A percentile compares a stretch with the other conserved stretches of the same genome.
phyloP scores from a whole-genome alignment of 2,113 vertebrate genomes.

The Clarias magur region DNA sequence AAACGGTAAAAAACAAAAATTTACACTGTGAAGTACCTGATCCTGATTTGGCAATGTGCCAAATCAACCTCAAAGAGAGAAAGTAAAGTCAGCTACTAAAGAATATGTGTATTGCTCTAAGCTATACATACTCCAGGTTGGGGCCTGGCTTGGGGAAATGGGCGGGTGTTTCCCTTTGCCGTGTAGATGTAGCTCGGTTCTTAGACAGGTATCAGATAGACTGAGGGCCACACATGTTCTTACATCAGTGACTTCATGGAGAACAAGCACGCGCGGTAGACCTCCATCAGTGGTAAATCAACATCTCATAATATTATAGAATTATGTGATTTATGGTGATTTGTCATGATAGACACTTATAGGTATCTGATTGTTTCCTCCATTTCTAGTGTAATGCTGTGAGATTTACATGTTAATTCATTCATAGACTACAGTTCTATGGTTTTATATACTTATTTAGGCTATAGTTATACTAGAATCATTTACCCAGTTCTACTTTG shows the following conservation, averaged over 20 bases:
- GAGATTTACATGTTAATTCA: background rate
- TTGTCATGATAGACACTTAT: background rate
- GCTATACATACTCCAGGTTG: background rate
- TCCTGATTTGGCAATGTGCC: background rate
- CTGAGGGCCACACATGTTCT: slow-evolving; percentile 1
- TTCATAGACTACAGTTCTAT: background rate
- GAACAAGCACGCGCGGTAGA: slow-evolving; percentile 22
- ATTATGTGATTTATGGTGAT: background rate
- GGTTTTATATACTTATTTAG: background rate
- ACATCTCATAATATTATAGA: slow-evolving; percentile 7
- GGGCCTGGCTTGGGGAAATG: background rate
- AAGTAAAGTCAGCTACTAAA: background rate
- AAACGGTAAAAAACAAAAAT: slow-evolving; percentile 22
- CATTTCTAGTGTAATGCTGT: background rate
- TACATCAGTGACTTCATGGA: slow-evolving; percentile 27
- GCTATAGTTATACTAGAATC: background rate
- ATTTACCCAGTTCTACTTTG: background rate
- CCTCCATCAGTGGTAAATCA: slow-evolving; percentile 40
- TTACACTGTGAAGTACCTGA: background rate
- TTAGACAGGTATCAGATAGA: background rate
- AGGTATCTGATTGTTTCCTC: background rate
- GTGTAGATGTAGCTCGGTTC: background rate
- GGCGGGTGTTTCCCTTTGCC: slow-evolving; percentile 26
- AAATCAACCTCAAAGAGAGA: background rate
- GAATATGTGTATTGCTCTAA: background rate